Percentiles rank a stretch among this genome's conserved stretches.
phyloP scores from a whole-genome alignment of 2,888 invertebrate species.

The Eulithis prunata region DNA sequence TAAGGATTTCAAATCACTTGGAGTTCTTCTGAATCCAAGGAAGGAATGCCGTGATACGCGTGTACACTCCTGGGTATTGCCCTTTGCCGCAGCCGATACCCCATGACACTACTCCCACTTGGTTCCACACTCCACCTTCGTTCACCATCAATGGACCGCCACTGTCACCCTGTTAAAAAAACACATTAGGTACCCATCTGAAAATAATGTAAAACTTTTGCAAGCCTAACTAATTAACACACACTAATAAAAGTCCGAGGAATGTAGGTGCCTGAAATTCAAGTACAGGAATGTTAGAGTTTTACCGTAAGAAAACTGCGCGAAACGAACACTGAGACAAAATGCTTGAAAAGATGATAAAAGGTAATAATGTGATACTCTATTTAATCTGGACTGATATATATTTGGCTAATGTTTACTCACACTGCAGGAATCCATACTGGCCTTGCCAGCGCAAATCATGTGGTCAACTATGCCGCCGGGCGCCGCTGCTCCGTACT shows the following conservation, averaged over 20 bases:
- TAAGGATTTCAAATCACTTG: constrained; percentile 69
- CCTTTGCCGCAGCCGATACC: constrained; percentile 96
- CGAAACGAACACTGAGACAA: no score
- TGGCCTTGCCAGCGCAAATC: constrained; percentile 93
- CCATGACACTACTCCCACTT: constrained; percentile 95
- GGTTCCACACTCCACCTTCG: constrained; percentile 90
- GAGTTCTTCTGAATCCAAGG: constrained; percentile 95
- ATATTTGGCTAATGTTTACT: constrained; percentile 47
- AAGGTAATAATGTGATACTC: background rate
- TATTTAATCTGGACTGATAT: background rate
- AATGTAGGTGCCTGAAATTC: background rate
- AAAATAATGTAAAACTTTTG: no score
- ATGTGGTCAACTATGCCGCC: constrained; percentile 95
- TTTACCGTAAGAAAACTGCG: no score
- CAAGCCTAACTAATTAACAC: no score
- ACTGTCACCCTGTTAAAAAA: constrained; percentile 89
- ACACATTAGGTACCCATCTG: background rate
- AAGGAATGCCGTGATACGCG: constrained; percentile 91
- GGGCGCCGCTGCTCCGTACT: constrained; percentile 94
- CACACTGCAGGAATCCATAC: constrained; percentile 95
- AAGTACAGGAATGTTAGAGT: background rate
- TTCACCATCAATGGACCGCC: constrained; percentile 94
- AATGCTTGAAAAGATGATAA: background rate
- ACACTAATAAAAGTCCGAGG: no score
- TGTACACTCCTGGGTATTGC: constrained; percentile 96